A percentile compares a stretch with the other conserved stretches of the same genome.
These are phyloP conservation scores for Popillia japonica DNA, from an alignment of 1,140 invertebrate genomes.

Conservation along the genomic window DNA sequence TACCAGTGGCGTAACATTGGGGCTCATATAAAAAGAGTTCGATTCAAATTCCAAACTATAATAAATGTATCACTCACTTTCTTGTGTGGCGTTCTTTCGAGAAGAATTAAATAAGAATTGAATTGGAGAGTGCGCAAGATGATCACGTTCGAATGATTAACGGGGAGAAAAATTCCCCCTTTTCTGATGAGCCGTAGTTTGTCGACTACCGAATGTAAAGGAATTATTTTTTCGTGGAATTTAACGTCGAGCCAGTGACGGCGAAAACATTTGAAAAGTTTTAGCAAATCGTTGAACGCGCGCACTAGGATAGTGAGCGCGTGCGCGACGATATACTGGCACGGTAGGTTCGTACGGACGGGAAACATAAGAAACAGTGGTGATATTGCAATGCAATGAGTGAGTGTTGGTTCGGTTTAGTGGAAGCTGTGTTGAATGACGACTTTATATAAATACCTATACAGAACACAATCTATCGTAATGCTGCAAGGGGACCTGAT, in stretches of 20 bases:
- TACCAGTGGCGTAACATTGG: too few species aligned
- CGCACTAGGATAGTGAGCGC: not conserved
- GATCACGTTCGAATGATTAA: too few species aligned
- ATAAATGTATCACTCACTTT: too few species aligned
- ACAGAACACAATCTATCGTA: not conserved
- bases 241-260: not conserved
- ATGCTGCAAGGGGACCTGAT: not conserved
- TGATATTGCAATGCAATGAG: not conserved
- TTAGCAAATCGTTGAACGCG: conserved; percentile 36
- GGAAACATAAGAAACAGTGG: not conserved
- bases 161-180: too few species aligned
- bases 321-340: not conserved
- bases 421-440: conserved; percentile 18
- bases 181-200: too few species aligned
- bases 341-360: not conserved
- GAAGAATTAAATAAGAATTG: too few species aligned
- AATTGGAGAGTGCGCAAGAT: too few species aligned
- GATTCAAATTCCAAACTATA: too few species aligned
- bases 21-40: too few species aligned
- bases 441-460: conserved; percentile 9
- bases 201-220: too few species aligned
- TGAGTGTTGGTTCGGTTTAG: conserved; percentile 13
- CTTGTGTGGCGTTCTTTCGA: too few species aligned
- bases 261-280: conserved; percentile 18
- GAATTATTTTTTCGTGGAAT: not conserved